Base-by-base conservation (phyloP, 1,140 invertebrate genomes). In the Euwallacea fornicatus region DNA sequence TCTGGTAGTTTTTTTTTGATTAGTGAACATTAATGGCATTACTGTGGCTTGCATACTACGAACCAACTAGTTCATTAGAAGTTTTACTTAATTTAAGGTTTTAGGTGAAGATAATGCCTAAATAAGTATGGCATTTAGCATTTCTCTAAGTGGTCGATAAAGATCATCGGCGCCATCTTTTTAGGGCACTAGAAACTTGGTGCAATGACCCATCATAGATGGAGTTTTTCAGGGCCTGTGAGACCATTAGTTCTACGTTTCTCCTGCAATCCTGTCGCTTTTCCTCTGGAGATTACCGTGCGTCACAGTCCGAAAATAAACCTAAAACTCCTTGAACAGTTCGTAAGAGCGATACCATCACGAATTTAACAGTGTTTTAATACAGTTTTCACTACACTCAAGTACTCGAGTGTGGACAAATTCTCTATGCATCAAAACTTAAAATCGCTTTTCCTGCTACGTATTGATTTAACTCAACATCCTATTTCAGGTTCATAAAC, bases 281-380 rank as follows among this genome's bases (percentile, higher is more conserved):
- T 46, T 46, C 0, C 60, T 62, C 60, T 15, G 60, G 60, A 62
- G 60, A 62, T 62, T 62, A 62, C 60, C 60, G 60, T 62, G 60
- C 60, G 60, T 62, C 60, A 62, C 60, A 62, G 13, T 43, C 60
- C 60, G 42, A 62, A 62, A 62, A 62, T 62, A 62, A 62, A 62
- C 60, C 46, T 62, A 15, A 56, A 56, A 56, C 54, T 56, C 54
- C 54, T 56, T 56, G 54, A 56, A 56, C 54, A 21, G 16, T 21
- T 56, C 54, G 54, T 21, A 13, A 2, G 16, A 56, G 16, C 54
- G 16, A n/a, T 8, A 56, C 16, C 16, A 9, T 56, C 54, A 56
- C 54, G 54, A 16, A 16, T 56, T 33, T 33, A 33, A 4, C 21
- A 33, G 21, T 33, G 21, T 33, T 33, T 33, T 33, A 33, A 33